Conservation (phyloP, 1,140 invertebrate species). For the Drosophila tsacasi region DNA sequence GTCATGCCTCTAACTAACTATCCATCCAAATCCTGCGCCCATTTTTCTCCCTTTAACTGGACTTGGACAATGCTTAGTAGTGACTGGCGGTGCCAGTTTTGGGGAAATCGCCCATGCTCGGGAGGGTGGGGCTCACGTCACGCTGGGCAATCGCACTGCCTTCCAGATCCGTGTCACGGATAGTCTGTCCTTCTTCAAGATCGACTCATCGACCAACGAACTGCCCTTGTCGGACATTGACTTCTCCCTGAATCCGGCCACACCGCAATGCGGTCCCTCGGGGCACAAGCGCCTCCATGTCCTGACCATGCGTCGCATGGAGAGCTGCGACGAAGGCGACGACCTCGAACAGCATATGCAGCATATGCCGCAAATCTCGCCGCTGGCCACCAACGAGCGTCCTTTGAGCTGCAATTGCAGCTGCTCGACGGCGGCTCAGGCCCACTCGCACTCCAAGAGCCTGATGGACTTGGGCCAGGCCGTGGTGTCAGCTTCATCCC, state of each 20-base stretch:
- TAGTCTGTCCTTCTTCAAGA: conserved; percentile 79
- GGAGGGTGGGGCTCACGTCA: conserved; percentile 4
- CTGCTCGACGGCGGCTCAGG: conserved; percentile 19
- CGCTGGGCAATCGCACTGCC: conserved; percentile 39
- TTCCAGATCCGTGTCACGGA: conserved; percentile 77
- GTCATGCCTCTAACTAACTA: conserved; percentile 16
- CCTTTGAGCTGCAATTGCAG: conserved; percentile 84
- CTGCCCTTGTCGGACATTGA: conserved; percentile 87
- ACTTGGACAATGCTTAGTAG: conserved; percentile 5
- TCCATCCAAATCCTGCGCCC: conserved; percentile 1
- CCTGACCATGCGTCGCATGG: conserved; percentile 75
- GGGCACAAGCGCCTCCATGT: conserved; percentile 62
- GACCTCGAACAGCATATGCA: conserved; percentile 49
- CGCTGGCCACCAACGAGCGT: conserved; percentile 86
- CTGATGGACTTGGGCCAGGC: conserved; percentile 52
- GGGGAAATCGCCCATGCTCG: conserved; percentile 40
- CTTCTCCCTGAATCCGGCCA: conserved; percentile 71
- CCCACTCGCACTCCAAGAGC: conserved; percentile 75
- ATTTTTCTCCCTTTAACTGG: neutral
- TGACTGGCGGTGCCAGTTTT: neutral
- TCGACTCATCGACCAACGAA: conserved; percentile 87
- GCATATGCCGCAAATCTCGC: conserved; percentile 69
- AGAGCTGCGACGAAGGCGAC: conserved; percentile 66
- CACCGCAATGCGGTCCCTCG: conserved; percentile 53
- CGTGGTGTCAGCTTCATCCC: neutral